These are phyloP conservation scores for Triplophysa siluroides DNA, from an alignment of 2,113 vertebrate species.

Conservation along the genomic window DNA sequence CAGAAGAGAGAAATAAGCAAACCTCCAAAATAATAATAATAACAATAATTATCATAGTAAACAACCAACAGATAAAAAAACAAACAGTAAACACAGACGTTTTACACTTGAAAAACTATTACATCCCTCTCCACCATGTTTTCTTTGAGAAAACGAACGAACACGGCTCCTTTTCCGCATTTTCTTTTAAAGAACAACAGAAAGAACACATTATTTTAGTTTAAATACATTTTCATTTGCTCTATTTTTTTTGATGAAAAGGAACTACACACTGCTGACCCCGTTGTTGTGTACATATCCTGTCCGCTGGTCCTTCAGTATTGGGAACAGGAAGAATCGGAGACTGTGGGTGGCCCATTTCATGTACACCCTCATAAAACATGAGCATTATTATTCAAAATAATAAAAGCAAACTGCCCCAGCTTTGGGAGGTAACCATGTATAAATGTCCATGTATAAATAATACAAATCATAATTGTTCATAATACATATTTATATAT, in stretches of 20 bases:
- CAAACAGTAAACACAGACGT: conserved; percentile 69
- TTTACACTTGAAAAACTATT: conserved; percentile 62
- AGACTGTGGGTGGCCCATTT: conserved; percentile 56
- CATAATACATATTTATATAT: conserved; percentile 66
- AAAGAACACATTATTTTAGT: conserved; percentile 59
- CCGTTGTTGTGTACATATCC: conserved; percentile 27
- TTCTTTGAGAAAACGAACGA: conserved; percentile 66
- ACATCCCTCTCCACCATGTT: conserved; percentile 54
- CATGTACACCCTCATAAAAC: conserved; percentile 66
- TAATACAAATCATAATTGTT: conserved; percentile 72
- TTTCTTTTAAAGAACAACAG: conserved; percentile 70
- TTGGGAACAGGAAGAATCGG: conserved; percentile 42
- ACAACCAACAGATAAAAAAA: conserved; percentile 72
- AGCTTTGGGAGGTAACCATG: conserved; percentile 55
- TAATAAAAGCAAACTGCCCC: conserved; percentile 66
- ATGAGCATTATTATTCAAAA: conserved; percentile 63
- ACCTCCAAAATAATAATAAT: conserved; percentile 61
- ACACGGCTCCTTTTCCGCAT: conserved; percentile 51
- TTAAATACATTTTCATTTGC: conserved; percentile 61
- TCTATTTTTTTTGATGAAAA: conserved; percentile 56
- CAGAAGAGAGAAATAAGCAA: conserved; percentile 65
- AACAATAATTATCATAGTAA: conserved; percentile 65
- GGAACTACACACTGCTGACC: conserved; percentile 58
- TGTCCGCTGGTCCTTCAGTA: conserved; percentile 31
- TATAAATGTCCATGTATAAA: conserved; percentile 73